These are phyloP conservation scores for Griposia aprilina DNA, from an alignment of 2,888 invertebrate species.

Conservation along the genomic window DNA sequence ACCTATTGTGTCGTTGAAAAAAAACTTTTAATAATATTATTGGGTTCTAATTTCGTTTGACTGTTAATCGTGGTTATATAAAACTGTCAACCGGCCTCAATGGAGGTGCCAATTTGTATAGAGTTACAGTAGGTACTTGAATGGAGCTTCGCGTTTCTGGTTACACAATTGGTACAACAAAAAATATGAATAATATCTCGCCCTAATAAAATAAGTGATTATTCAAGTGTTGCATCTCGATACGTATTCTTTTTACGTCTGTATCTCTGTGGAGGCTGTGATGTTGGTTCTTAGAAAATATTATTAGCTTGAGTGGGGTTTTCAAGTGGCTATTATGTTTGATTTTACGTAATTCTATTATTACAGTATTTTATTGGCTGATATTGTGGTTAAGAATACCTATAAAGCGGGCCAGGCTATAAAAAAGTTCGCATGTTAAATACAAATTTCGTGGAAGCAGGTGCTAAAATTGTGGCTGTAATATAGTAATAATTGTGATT, in stretches of 20 bases:
- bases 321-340: conserved; percentile 53
- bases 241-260: conserved; percentile 57
- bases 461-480: neutral
- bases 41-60: conserved; percentile 90
- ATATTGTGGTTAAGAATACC: neutral
- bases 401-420: neutral
- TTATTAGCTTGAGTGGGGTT: conserved; percentile 68
- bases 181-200: conserved; percentile 75
- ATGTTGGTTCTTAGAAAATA: conserved; percentile 59
- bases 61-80: conserved; percentile 88
- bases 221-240: conserved; percentile 79
- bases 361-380: conserved; percentile 12
- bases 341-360: conserved; percentile 24
- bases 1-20: conserved; percentile 75
- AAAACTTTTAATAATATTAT: conserved; percentile 87
- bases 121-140: conserved; percentile 79
- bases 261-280: conserved; percentile 16
- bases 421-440: neutral
- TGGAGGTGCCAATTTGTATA: conserved; percentile 89
- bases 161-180: conserved; percentile 82
- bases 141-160: conserved; percentile 78
- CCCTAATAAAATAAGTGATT: conserved; percentile 80
- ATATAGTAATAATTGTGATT: neutral
- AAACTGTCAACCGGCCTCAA: conserved; percentile 87
- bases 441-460: neutral